Base-by-base conservation (phyloP, 2,113 vertebrate genomes). In the Trematomus loennbergii region DNA sequence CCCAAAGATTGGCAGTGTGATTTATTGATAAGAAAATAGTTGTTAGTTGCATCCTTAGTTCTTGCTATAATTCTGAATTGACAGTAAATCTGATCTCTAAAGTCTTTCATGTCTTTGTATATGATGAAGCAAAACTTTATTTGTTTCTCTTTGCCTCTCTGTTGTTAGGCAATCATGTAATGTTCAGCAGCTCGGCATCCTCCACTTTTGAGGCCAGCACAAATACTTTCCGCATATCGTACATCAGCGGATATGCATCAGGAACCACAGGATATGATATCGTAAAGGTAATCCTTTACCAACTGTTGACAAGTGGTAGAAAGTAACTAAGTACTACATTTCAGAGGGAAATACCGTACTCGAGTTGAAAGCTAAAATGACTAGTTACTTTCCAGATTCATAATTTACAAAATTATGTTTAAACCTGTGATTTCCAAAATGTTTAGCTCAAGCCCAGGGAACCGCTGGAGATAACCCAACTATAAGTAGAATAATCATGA, bases 141-240 rank as follows among this genome's bases (percentile, higher is more conserved):
- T 2, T 49, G 5, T 62, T 40, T 64, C 9, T 53, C 10, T 43
- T 20, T n/a, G 16, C 1, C 0, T 25, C 12, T 65, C 18, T 49
- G 70, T 52, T 82, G 78, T 20, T 12, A 96, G 95, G 50, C 70
- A 88, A 33, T 29, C 94, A 95, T 16, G 68, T 1, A 0, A 68
- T 3, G 54, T 96, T 95, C 78, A 77, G 94, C 53, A 88, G 92
- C 0, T 57, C 22, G 0, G 67, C 82, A 29, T 95, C 95, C 3
- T 92, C 92, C 77, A 95, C 92, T 20, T 95, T 92, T 85, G 74
- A 4, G 79, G 83, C 87, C 16, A 75, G 87, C 0, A 67, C 60
- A 7, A 33, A 89, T 16, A 29, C 63, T 4, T 57, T 71, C 59
- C 25, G 18, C 50, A 49, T 71, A 18, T 49, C 17, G 6, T 71